Base-by-base conservation (phyloP, 2,113 vertebrate species). In the Oreocharis arfaki region DNA sequence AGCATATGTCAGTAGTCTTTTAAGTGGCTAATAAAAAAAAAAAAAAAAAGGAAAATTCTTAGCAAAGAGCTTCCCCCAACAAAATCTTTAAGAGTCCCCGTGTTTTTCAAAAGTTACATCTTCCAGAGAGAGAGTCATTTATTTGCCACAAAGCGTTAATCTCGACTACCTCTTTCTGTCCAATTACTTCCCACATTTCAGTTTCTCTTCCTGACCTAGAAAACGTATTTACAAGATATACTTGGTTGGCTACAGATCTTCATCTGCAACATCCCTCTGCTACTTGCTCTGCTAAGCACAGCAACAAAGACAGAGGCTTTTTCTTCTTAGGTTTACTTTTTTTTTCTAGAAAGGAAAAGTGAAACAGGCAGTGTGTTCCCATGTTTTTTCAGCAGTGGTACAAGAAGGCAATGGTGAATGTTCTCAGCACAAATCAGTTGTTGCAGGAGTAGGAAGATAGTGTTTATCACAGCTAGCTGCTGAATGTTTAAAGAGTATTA, bases 381-480 rank as follows among this genome's bases (percentile, higher is more conserved):
- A 3, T 52, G 19, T 57, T 84, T 76, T 81, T 75, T 41, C 32
- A 53, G 37, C 57, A 70, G 37, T 35, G 22, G 14, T n/a, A 56
- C 42, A 47, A 69, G 33, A 70, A 47, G 21, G 52, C 56, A 56
- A 33, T 7, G 27, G 82, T 68, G 39, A 19, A 56, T 59, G 59
- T 52, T 87, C 73, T 79, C 39, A 5, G 44, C 52, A 49, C 23
- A 56, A 30, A 85, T 50, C 53, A 23, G 47, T 84, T 81, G 46
- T 75, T 68, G 78, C 49, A 91, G 50, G 65, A 88, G 39, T 56
- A 65, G 87, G 77, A 95, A 95, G 64, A 91, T 18, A 69, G 42
- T 68, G 73, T 91, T 96, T 90, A 83, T 95, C 87, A 82, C 49
- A 95, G 81, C 52, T 61, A 90, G 57, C 57, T 86, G 52, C 49